phyloP scores from a whole-genome alignment of 53 echinoderm and acorn worm genomes.

The Temnopleurus reevesii region DNA sequence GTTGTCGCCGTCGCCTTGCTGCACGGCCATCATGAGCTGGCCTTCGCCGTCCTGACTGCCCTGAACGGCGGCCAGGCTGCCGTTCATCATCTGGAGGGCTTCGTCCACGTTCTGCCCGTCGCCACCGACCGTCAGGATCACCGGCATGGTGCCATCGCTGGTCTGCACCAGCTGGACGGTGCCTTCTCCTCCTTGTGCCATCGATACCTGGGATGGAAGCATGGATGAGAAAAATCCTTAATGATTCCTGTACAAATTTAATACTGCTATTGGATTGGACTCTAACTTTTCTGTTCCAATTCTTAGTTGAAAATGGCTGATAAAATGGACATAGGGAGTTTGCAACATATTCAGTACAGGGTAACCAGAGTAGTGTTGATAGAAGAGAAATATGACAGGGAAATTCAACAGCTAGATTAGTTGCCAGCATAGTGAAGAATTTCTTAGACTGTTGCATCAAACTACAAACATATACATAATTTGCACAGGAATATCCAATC shows the following conservation, averaged over 20 bases:
- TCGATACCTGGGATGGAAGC: too few relatives aligned
- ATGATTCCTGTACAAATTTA: neutral
- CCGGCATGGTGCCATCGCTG: constrained; percentile 77
- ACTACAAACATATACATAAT: too few relatives aligned
- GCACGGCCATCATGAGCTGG: constrained; percentile 77
- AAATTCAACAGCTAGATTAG: too few relatives aligned
- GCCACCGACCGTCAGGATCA: constrained; percentile 86
- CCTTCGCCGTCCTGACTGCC: constrained; percentile 53
- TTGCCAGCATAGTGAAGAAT: too few relatives aligned
- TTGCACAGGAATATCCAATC: too few relatives aligned
- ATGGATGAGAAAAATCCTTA: too few relatives aligned
- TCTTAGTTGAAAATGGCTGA: neutral
- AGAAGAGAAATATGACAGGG: too few relatives aligned
- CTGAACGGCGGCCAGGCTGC: constrained; percentile 77
- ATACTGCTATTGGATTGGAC: neutral
- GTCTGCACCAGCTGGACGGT: constrained; percentile 82
- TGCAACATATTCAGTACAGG: too few relatives aligned
- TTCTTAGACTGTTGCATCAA: too few relatives aligned
- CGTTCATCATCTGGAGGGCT: constrained; percentile 92
- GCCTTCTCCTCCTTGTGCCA: constrained; percentile 80
- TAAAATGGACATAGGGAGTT: neutral
- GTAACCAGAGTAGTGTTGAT: too few relatives aligned
- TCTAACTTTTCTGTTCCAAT: neutral
- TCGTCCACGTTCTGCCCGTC: constrained; percentile 80
- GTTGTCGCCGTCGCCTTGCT: constrained; percentile 53